Evolutionary conservation across 1,140 invertebrate genomes (phyloP), one percentile per base, ranked within the genome.

Genomic region (Paralvinella palmiformis): DNA sequence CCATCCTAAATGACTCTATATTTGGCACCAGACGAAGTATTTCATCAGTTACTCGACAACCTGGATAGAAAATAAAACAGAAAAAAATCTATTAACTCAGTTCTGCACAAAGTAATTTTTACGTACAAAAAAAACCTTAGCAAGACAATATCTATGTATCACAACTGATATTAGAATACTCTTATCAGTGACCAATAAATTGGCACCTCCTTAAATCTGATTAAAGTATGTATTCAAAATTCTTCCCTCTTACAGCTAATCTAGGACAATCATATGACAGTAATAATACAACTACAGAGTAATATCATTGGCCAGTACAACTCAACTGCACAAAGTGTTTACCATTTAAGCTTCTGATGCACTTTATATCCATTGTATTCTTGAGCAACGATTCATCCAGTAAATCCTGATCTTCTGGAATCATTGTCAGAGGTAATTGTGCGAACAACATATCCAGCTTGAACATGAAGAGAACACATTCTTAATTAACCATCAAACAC

Each of bases 41-140:
- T 83, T 98, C 95, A 82, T 99, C 96, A 0, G 97, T 99, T 0
- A 99, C 97, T 62, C 96, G 85, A 75, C 94, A 98, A 56, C 96
- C 83, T 83, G 15, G 20, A n/a, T 53, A 60, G 41, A 56, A 66
- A 48, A 59, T 50, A 44, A 37, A 36, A 67, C 32, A 27, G 29
- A 24, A 22, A 22, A 52, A 17, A 56, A 57, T 41, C n/a, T 10
- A n/a, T 10, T 10, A 41, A 41, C 37, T 10, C 37, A 41, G n/a
- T 41, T 10, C 10, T 10, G n/a, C 37, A 41, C 10, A 41, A 10
- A 10, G 10, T 10, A 41, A 53, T 13, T 22, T 53, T 10, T 55
- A 1, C 1, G 27, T 63, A 56, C 15, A 58, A 3, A 20, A 13
- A 57, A 58, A 63, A n/a, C n/a, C n/a, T n/a, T n/a, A n/a, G n/a